phyloP scores from a whole-genome alignment of 2,888 invertebrate species.

The Trissolcus brochymenae region DNA sequence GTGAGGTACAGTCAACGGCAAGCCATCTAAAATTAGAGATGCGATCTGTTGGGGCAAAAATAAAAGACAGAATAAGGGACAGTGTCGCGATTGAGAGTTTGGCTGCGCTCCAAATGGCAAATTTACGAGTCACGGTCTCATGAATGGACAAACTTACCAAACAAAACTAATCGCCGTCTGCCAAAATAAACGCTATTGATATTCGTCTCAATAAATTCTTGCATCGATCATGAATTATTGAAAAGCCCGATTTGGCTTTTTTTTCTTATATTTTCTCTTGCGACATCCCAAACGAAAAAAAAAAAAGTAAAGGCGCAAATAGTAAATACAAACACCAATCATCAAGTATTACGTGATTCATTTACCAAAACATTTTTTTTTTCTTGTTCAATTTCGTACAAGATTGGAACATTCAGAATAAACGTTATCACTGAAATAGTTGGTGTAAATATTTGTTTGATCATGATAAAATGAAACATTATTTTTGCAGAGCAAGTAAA shows the following conservation, averaged over 20 bases:
- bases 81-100: constrained; percentile 69
- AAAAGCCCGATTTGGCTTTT: constrained; percentile 13
- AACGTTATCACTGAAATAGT: no score
- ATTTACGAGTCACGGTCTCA: constrained; percentile 62
- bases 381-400: no score
- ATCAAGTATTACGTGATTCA: constrained; percentile 14
- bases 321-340: constrained; percentile 4
- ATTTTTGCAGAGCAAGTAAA: constrained; percentile 62
- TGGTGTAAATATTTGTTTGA: not conserved
- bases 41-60: constrained; percentile 37
- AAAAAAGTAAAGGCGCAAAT: constrained; percentile 13
- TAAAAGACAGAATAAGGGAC: constrained; percentile 59
- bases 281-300: not conserved
- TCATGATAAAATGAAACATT: not conserved
- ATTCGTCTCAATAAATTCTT: constrained; percentile 27
- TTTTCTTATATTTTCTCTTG: constrained; percentile 2
- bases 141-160: constrained; percentile 65
- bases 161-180: constrained; percentile 38
- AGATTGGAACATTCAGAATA: no score
- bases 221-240: constrained; percentile 44
- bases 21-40: constrained; percentile 42
- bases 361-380: not conserved
- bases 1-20: constrained; percentile 24
- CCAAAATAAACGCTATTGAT: constrained; percentile 45
- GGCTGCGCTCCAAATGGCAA: constrained; percentile 67